Evolutionary conservation across 2,888 invertebrate genomes (phyloP).

Genomic region (Hemicrepidius hirtus): DNA sequence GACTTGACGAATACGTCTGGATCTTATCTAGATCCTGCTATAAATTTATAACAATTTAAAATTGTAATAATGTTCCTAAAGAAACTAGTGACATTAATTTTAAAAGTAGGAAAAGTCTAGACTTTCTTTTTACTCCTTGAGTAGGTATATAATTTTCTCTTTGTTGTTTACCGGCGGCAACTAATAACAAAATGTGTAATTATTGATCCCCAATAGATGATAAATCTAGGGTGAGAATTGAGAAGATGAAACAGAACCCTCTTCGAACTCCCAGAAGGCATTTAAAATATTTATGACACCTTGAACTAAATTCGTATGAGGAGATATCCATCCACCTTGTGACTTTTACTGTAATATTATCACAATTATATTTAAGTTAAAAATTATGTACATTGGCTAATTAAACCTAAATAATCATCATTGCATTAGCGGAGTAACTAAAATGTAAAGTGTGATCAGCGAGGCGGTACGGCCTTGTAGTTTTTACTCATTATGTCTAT

Average conservation of each 20-base stretch:
- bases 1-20: slow-evolving; percentile 35
- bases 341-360: slow-evolving; percentile 29
- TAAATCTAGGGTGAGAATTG: slow-evolving; percentile 25
- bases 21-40: slow-evolving; percentile 11
- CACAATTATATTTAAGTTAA: slow-evolving; percentile 19
- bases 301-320: not conserved
- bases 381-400: slow-evolving; percentile 24
- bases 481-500: too few species aligned
- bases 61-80: slow-evolving; percentile 22
- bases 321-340: too few species aligned
- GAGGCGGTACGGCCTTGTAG: slow-evolving; percentile 37
- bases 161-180: slow-evolving; percentile 26
- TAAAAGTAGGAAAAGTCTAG: not conserved
- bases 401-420: slow-evolving; percentile 29
- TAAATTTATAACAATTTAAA: slow-evolving; percentile 29
- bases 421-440: slow-evolving; percentile 27
- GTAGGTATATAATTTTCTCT: slow-evolving; percentile 20
- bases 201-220: slow-evolving; percentile 27
- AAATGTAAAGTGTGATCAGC: slow-evolving; percentile 35
- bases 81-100: slow-evolving; percentile 26
- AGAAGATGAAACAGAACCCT: not conserved
- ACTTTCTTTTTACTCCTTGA: slow-evolving; percentile 6
- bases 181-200: slow-evolving; percentile 25
- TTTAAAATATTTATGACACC: slow-evolving; percentile 13
- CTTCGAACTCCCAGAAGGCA: not conserved